Evolutionary conservation across 2,113 vertebrate genomes (phyloP).

Genomic region (Poecile atricapillus): DNA sequence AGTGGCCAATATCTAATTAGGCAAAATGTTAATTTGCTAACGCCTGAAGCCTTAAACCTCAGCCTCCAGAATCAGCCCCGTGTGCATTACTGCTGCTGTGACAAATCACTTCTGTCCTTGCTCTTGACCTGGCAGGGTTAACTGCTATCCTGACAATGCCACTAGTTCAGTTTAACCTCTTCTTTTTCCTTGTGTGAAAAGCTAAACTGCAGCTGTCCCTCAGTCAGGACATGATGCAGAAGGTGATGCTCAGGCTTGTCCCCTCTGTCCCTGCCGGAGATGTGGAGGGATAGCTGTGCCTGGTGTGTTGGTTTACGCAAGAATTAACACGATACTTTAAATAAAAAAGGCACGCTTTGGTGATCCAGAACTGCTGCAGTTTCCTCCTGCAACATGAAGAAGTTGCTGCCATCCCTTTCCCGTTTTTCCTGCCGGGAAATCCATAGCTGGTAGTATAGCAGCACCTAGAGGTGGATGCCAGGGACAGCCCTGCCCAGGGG

Average conservation of each 20-base stretch:
- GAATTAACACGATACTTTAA: neutral
- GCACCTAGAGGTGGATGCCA: constrained; percentile 45
- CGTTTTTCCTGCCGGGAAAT: neutral
- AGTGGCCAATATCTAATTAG: constrained; percentile 68
- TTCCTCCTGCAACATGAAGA: neutral
- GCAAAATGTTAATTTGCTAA: constrained; percentile 50
- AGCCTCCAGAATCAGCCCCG: neutral
- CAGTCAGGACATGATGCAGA: neutral
- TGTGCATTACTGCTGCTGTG: neutral
- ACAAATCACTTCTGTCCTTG: neutral
- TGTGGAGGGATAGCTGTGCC: neutral
- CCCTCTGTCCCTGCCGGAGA: neutral
- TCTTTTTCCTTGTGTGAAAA: neutral
- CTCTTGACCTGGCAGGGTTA: neutral
- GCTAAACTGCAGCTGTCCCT: neutral
- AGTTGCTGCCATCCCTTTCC: neutral
- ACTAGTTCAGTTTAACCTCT: neutral
- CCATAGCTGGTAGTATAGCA: constrained; percentile 49
- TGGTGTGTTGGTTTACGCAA: neutral
- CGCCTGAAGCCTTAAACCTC: constrained; percentile 34
- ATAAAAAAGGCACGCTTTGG: neutral
- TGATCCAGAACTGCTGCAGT: neutral
- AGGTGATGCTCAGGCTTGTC: accelerated
- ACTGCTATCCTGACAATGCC: neutral
- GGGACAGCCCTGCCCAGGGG: neutral